A percentile compares a stretch with the other conserved stretches of the same genome.
These are phyloP conservation scores for Conops quadrifasciatus DNA, from an alignment of 2,888 invertebrate genomes.

Conservation along the genomic window DNA sequence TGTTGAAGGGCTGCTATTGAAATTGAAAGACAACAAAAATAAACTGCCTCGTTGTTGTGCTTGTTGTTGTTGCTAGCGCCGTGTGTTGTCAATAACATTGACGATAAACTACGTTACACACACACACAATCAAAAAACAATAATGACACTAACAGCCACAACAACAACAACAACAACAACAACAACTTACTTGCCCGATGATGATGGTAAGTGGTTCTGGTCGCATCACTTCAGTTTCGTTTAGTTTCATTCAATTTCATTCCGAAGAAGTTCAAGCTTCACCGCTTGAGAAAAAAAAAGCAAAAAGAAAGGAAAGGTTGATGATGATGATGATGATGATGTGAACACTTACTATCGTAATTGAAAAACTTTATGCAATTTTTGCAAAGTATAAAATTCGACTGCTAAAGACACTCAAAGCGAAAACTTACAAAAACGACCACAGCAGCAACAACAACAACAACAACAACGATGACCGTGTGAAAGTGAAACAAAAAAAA, in stretches of 20 bases:
- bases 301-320: too few species aligned
- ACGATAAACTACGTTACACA: slow-evolving; percentile 8
- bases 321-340: not conserved
- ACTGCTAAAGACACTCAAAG: slow-evolving; percentile 10
- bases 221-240: not conserved
- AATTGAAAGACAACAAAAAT: too few species aligned
- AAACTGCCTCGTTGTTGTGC: not conserved
- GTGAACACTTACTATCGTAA: slow-evolving; percentile 4
- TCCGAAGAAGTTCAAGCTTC: not conserved
- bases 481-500: too few species aligned
- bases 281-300: too few species aligned
- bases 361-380: slow-evolving; percentile 34
- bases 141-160: slow-evolving; percentile 15
- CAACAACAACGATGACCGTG: too few species aligned
- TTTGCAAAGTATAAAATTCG: slow-evolving; percentile 20
- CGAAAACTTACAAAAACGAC: slow-evolving; percentile 8
- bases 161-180: slow-evolving; percentile 21
- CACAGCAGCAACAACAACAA: slow-evolving; percentile 23
- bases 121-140: not conserved
- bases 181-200: not conserved
- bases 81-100: slow-evolving; percentile 34
- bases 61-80: not conserved
- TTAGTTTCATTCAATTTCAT: not conserved
- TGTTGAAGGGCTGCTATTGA: too few species aligned
- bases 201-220: not conserved